A percentile compares a stretch with the other conserved stretches of the same genome.
phyloP scores from a whole-genome alignment of 2,888 invertebrate genomes.

The Drosophila prostipennis region DNA sequence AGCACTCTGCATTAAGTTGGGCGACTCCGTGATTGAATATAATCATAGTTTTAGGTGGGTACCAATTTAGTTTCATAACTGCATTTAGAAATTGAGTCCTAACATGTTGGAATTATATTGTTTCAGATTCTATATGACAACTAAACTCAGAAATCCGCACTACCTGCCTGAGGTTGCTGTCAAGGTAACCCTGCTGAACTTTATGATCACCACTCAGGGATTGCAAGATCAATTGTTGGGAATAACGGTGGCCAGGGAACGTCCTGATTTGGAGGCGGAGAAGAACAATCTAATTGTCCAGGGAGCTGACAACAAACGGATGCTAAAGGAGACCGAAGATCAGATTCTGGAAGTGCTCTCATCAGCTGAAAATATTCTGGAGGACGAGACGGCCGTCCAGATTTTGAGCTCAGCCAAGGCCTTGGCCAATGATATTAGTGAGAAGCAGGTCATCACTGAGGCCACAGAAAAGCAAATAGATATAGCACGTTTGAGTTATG shows the following conservation, averaged over 20 bases:
- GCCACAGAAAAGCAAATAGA: conserved; percentile 96
- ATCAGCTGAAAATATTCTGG: conserved; percentile 91
- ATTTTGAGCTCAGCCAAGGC: conserved; percentile 95
- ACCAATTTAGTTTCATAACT: not conserved
- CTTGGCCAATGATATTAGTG: conserved; percentile 94
- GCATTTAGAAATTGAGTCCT: not conserved
- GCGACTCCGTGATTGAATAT: conserved; percentile 96
- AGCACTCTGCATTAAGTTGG: conserved; percentile 93
- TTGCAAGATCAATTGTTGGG: conserved; percentile 95
- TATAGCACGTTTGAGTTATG: conserved; percentile 92
- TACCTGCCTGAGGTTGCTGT: conserved; percentile 97
- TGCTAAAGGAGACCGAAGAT: conserved; percentile 94
- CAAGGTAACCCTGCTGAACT: conserved; percentile 95
- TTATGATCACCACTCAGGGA: conserved; percentile 95
- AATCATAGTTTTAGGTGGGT: conserved; percentile 91
- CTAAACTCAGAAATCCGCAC: conserved; percentile 96
- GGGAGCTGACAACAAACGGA: conserved; percentile 92
- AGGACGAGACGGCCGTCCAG: conserved; percentile 96
- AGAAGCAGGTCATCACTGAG: conserved; percentile 95
- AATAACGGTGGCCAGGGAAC: conserved; percentile 95
- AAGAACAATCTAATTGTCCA: conserved; percentile 94
- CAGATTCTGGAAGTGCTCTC: conserved; percentile 92
- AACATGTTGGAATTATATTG: not conserved
- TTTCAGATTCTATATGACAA: conserved; percentile 94
- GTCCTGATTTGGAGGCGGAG: conserved; percentile 96